phyloP scores from a whole-genome alignment of 2,888 invertebrate genomes.

The Lepidonotus clava region DNA sequence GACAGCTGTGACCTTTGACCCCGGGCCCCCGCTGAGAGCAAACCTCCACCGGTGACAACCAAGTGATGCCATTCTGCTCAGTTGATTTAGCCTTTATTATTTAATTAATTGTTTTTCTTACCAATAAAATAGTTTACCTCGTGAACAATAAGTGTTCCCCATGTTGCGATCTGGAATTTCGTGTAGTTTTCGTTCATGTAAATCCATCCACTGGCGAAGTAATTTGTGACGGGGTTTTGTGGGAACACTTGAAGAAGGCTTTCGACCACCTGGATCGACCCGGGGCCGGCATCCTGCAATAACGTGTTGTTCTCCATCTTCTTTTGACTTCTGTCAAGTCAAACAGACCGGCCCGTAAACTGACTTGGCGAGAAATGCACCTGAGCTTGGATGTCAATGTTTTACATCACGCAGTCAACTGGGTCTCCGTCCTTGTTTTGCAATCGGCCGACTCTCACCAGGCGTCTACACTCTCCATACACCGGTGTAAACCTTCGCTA shows the following conservation, averaged over 20 bases:
- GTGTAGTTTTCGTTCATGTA: slow-evolving; percentile 72
- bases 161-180: slow-evolving; percentile 74
- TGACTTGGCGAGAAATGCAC: neutral
- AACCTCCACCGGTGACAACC: too few relatives aligned
- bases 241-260: slow-evolving; percentile 59
- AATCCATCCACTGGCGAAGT: slow-evolving; percentile 65
- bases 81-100: too few relatives aligned
- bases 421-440: too few relatives aligned
- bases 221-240: slow-evolving; percentile 60
- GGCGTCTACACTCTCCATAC: neutral
- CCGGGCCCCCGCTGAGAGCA: too few relatives aligned
- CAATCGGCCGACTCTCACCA: neutral
- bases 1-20: slow-evolving; percentile 6
- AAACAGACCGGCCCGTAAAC: neutral
- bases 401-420: too few relatives aligned
- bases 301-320: slow-evolving; percentile 13
- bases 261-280: slow-evolving; percentile 54
- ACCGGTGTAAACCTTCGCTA: neutral
- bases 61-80: too few relatives aligned
- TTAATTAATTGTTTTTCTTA: too few relatives aligned
- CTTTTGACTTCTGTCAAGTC: neutral
- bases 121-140: slow-evolving; percentile 69
- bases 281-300: neutral
- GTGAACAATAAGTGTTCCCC: slow-evolving; percentile 73
- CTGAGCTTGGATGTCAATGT: too few relatives aligned